Evolutionary conservation across 2,888 invertebrate species (phyloP).

Genomic region (Amblyjoppa fuscipennis): DNA sequence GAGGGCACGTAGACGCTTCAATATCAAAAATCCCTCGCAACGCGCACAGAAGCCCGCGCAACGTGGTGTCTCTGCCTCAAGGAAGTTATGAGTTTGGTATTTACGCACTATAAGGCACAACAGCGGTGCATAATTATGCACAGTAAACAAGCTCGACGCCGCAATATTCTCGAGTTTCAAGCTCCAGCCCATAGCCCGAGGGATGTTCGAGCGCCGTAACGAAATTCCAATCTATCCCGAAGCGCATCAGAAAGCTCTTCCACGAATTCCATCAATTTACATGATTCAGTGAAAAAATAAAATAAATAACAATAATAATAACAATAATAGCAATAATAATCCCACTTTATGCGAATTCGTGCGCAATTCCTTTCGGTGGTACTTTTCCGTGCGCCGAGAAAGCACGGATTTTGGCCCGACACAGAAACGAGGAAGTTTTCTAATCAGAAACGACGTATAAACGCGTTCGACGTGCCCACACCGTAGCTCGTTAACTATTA

Average conservation of each 20-base stretch:
- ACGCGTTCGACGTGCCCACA: slow-evolving; percentile 39
- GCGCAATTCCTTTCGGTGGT: background rate
- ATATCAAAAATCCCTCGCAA: background rate
- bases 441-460: slow-evolving; percentile 42
- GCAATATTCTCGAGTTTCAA: background rate
- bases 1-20: background rate
- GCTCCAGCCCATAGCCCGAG: slow-evolving; percentile 7
- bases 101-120: background rate
- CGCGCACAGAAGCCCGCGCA: background rate
- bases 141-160: background rate
- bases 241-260: background rate
- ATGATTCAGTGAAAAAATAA: background rate
- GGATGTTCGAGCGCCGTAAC: slow-evolving; percentile 1
- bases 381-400: background rate
- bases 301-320: background rate
- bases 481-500: slow-evolving; percentile 57
- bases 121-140: background rate
- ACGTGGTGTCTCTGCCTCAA: background rate
- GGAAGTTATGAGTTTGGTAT: background rate
- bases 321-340: background rate
- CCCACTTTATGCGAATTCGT: background rate
- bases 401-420: background rate
- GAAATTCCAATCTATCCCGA: slow-evolving; percentile 3
- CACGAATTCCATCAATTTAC: background rate
- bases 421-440: slow-evolving; percentile 47